Conservation (phyloP, 2,113 vertebrate genomes). For the Mobula birostris region DNA sequence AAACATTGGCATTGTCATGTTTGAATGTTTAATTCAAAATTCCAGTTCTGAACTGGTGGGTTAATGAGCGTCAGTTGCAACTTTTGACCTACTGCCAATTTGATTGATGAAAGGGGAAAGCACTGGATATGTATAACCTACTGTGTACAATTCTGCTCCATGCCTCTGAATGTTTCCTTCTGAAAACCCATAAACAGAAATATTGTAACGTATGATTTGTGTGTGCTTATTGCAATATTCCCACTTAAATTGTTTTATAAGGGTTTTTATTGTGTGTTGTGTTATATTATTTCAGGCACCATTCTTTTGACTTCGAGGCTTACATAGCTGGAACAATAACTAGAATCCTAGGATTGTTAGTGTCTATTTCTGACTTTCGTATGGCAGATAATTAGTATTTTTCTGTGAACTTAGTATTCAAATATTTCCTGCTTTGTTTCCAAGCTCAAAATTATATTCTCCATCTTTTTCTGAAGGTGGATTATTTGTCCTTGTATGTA, state of each 20-base stretch:
- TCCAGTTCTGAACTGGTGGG: not conserved
- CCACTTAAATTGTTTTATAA: not conserved
- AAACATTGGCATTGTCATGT: not conserved
- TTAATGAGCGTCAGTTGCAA: slow-evolving; percentile 25
- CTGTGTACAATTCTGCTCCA: not conserved
- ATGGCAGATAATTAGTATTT: not conserved
- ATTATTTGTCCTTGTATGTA: not conserved
- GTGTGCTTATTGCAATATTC: not conserved
- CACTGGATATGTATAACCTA: not conserved
- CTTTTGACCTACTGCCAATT: slow-evolving; percentile 29
- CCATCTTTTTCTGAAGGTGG: not conserved
- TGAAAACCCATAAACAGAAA: not conserved
- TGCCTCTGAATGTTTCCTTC: not conserved
- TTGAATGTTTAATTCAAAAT: slow-evolving; percentile 22
- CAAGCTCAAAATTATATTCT: not conserved
- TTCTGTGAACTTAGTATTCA: not conserved
- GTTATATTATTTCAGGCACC: not conserved
- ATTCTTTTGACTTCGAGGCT: not conserved
- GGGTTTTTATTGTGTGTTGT: not conserved
- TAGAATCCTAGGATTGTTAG: not conserved
- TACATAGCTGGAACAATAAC: not conserved
- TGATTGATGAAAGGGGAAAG: not conserved
- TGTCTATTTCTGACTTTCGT: not conserved
- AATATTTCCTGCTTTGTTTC: not conserved
- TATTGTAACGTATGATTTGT: not conserved